A percentile compares a stretch with the other conserved stretches of the same genome.
Conservation (phyloP, 2,113 vertebrate genomes). For the Azemiops feae region DNA sequence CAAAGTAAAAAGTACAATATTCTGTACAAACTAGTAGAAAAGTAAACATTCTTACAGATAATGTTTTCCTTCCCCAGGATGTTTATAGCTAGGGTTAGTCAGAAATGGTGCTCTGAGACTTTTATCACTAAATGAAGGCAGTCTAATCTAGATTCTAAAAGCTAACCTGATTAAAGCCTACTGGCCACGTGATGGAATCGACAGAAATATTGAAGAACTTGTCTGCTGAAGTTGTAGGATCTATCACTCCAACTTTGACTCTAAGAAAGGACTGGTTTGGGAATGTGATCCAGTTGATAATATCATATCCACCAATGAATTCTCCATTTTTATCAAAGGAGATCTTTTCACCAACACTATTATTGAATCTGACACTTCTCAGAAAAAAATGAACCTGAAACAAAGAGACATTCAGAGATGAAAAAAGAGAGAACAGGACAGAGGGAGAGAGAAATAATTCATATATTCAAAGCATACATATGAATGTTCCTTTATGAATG, state of each 20-base stretch:
- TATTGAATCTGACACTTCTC: neutral
- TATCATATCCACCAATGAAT: neutral
- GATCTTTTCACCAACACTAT: neutral
- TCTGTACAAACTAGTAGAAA: neutral
- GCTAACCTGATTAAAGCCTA: neutral
- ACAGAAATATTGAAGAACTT: neutral
- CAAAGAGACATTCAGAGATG: neutral
- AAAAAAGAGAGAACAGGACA: neutral
- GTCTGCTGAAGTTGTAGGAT: neutral
- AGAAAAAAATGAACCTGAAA: neutral
- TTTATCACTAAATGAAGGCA: neutral
- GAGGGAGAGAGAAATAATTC: neutral
- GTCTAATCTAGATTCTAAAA: neutral
- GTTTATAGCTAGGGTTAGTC: neutral
- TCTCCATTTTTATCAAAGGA: neutral
- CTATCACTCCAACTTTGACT: neutral
- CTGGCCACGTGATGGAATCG: neutral
- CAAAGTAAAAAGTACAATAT: neutral
- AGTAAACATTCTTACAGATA: neutral
- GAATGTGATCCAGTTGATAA: neutral
- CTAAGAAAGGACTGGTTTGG: neutral
- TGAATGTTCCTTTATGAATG: too few species aligned
- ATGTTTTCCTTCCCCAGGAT: neutral
- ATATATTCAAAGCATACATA: neutral
- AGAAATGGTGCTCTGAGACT: neutral